Base-by-base conservation (phyloP, 2,113 vertebrate species). In the Rhipidura dahli region DNA sequence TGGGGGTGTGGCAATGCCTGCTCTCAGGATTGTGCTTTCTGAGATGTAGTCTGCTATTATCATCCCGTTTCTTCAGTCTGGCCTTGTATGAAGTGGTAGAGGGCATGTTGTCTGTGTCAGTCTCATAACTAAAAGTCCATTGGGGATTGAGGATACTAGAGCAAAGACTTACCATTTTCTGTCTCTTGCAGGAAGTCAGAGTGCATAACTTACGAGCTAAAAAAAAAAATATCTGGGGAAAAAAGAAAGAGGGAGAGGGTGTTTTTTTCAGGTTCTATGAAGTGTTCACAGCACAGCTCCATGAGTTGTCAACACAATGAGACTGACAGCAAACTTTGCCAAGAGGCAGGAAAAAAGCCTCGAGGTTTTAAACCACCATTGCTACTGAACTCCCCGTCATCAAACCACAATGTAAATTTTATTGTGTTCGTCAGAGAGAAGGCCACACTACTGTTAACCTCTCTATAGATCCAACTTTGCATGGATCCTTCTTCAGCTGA, bases 261-360 rank as follows among this genome's bases (percentile, higher is more conserved):
- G 89, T n/a, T 63, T 88, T 95, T 95, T 93, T 77, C 33, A 81
- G 56, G 27, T 93, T 89, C 64, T 77, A 3, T 60, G 84, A 75
- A 84, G 89, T n/a, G 39, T 70, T 94, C 84, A 64, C 73, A 89
- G 85, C 37, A 59, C 42, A 89, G 23, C 42, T 90, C 78, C 69
- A 26, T 84, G 82, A 91, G 65, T 87, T 96, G 90, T 94, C 94
- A 95, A 59, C 82, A 87, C 81, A 89, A 30, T 59, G 70, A 85
- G 61, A 53, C 84, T 87, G 61, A 60, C 47, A 78, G 44, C 35
- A 94, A 85, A 73, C 49, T 91, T 84, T 94, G 73, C 77, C 84
- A 96, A 90, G 40, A 93, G 40, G 27, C 45, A 83, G 53, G 59
- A 57, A 80, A 85, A 95, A 88, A 83, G 63, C 63, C 44, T 57